Evolutionary conservation across 2,888 invertebrate species (phyloP).

Genomic region (Sarcophaga caerulescens): DNA sequence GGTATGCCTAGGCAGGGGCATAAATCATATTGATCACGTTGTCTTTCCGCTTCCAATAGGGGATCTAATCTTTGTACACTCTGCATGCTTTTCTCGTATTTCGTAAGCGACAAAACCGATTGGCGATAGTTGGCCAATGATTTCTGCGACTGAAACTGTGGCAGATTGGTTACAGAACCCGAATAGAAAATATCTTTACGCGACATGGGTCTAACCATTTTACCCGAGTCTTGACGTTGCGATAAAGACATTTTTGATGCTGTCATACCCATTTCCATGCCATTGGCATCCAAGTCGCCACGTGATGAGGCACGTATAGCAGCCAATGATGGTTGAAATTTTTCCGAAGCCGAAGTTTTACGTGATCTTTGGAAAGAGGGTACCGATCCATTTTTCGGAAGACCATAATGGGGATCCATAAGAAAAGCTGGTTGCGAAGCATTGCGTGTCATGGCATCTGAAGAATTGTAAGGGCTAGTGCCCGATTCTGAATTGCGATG

Average conservation of each 20-base stretch:
- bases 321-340: constrained; percentile 91
- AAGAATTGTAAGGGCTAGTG: constrained; percentile 78
- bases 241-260: constrained; percentile 87
- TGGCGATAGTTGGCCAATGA: constrained; percentile 94
- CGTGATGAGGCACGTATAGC: constrained; percentile 90
- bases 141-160: constrained; percentile 95
- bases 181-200: constrained; percentile 99
- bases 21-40: constrained; percentile 86
- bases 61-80: constrained; percentile 83
- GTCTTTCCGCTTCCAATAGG: constrained; percentile 81
- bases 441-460: constrained; percentile 87
- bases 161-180: constrained; percentile 95
- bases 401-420: constrained; percentile 76
- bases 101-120: constrained; percentile 93
- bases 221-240: constrained; percentile 78
- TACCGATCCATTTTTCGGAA: constrained; percentile 94
- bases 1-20: constrained; percentile 91
- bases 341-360: constrained; percentile 91
- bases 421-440: constrained; percentile 94
- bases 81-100: constrained; percentile 85
- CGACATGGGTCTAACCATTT: constrained; percentile 93
- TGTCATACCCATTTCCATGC: constrained; percentile 87
- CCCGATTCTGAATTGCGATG: constrained; percentile 79
- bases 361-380: constrained; percentile 93
- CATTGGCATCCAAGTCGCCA: constrained; percentile 89